These are phyloP conservation scores for Oscheius sp. DNA, from an alignment of 2,888 invertebrate genomes.

Conservation along the genomic window DNA sequence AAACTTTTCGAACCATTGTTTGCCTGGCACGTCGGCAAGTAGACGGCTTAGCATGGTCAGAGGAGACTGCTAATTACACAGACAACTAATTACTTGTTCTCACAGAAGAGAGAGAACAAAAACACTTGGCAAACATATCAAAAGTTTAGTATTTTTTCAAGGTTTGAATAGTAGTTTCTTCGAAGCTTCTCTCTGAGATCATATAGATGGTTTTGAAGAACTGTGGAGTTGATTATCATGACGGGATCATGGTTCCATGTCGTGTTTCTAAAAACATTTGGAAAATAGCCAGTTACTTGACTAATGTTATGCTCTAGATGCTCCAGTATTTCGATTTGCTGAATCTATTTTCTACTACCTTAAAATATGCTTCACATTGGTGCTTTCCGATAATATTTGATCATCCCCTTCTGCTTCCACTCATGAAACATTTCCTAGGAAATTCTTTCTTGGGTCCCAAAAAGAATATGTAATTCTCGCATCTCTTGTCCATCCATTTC, in stretches of 20 bases:
- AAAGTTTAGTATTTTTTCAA: too few relatives aligned
- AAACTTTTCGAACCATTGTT: neutral
- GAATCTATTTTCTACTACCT: neutral
- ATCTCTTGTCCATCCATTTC: slow-evolving; percentile 9
- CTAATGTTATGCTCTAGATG: too few relatives aligned
- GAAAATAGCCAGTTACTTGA: neutral
- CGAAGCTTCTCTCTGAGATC: too few relatives aligned
- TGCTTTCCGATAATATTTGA: neutral
- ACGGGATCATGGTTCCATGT: slow-evolving; percentile 15
- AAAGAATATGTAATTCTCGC: neutral
- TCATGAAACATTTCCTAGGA: neutral
- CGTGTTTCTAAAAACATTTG: slow-evolving; percentile 1
- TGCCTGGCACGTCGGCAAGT: slow-evolving; percentile 3
- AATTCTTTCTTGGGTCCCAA: slow-evolving; percentile 3
- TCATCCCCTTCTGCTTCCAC: neutral
- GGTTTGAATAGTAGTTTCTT: too few relatives aligned
- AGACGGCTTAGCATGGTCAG: slow-evolving; percentile 4
- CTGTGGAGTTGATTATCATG: neutral
- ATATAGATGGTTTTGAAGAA: too few relatives aligned
- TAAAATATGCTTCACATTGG: neutral
- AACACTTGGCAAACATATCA: too few relatives aligned
- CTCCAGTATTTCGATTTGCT: neutral
- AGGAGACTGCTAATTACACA: slow-evolving; percentile 19
- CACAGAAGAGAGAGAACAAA: too few relatives aligned
- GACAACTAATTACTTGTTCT: neutral